Base-by-base conservation (phyloP, 1,140 invertebrate species). In the Psix sp. region DNA sequence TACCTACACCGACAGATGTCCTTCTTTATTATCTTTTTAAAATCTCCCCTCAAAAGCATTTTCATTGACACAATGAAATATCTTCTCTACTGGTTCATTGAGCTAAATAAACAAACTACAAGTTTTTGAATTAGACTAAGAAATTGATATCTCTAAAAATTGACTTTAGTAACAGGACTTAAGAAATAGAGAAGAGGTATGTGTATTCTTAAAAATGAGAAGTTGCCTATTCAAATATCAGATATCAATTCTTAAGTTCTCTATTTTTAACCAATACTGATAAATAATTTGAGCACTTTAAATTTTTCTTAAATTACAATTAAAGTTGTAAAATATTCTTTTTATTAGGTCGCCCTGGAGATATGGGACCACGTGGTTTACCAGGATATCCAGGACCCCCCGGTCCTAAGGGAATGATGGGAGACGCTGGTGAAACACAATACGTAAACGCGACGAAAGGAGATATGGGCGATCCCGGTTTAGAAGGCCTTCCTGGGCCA, bases 391-490 rank as follows among this genome's bases (percentile, higher is more conserved):
- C 76, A 17, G 92, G 92, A 42, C 35, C 70, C 33, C 70, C 71
- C 16, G 92, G 92, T 56, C 56, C 77, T 6, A 93, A 92, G 82
- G 93, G 94, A 60, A 70, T 84, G 11, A 79, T 81, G 54, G 94
- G 94, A 42, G 90, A 91, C 26, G 89, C 89, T 63, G 92, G 90
- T 9, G 76, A 88, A 26, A 89, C 87, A 9, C 88, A 84, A 29
- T 90, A 88, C 72, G 90, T 88, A 4, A 29, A 29, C 6, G 87
- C 84, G 0, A 89, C 89, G 1, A 88, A 88, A 77, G 89, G 93
- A 49, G 90, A 92, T 20, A 87, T 86, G 43, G 93, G 93, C 65
- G 82, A 88, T 36, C 74, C 80, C 15, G 91, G 91, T 11, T 83
- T 89, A 24, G 79, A 87, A 49, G 91, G 91, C 13, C 75, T 88